Percentiles rank a stretch among this genome's conserved stretches.
Evolutionary conservation across 2,888 invertebrate species (phyloP).

Genomic region (Fragum whitleyi): DNA sequence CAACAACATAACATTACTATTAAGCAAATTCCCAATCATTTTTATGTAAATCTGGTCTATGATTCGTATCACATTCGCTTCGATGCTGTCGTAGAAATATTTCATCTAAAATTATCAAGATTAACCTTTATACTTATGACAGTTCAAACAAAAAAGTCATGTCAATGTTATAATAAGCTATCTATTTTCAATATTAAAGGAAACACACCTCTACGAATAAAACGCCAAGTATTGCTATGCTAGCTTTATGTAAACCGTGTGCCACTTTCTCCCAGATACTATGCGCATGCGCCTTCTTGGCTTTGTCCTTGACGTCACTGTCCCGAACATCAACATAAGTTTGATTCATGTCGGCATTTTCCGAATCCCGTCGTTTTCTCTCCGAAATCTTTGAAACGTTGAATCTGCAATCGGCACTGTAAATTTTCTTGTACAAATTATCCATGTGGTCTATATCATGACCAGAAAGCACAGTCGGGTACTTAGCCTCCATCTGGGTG

Average conservation of each 20-base stretch:
- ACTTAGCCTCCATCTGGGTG: constrained; percentile 28
- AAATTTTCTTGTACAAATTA: constrained; percentile 5
- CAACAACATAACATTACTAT: too few species aligned
- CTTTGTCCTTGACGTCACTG: background rate
- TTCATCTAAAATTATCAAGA: too few species aligned
- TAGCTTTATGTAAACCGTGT: constrained; percentile 23
- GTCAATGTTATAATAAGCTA: too few species aligned
- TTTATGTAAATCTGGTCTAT: too few species aligned
- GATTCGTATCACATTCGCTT: too few species aligned
- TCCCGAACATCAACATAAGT: background rate
- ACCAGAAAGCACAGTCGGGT: constrained; percentile 1
- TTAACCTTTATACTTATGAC: too few species aligned
- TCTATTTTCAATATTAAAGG: too few species aligned
- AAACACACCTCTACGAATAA: constrained; percentile 18
- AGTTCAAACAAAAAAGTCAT: too few species aligned
- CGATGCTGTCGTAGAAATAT: too few species aligned
- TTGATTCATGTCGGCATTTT: background rate
- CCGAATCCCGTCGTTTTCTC: background rate
- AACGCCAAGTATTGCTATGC: constrained; percentile 22
- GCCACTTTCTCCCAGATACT: constrained; percentile 24
- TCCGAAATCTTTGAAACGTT: background rate
- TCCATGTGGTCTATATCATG: constrained; percentile 26
- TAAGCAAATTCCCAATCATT: too few species aligned
- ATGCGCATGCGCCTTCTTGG: constrained; percentile 18
- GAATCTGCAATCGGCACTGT: constrained; percentile 16